phyloP scores from a whole-genome alignment of 2,797 vertebrate species.

The Iguana delicatissima region DNA sequence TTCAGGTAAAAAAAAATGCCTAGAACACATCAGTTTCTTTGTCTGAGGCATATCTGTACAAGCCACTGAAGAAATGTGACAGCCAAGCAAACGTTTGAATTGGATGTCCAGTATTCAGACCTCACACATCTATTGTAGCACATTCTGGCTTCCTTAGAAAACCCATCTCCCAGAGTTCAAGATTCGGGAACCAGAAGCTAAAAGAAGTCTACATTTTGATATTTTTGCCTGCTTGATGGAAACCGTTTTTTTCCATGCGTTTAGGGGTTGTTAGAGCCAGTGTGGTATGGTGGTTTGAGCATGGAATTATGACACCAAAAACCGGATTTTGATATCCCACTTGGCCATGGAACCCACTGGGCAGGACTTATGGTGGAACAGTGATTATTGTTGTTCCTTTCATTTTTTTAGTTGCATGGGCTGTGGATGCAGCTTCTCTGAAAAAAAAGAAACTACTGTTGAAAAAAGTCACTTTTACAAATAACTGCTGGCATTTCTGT shows the following conservation, averaged over 20 bases:
- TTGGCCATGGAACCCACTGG: too few relatives aligned
- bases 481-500: slow-evolving; percentile 5
- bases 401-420: background rate
- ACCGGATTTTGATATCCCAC: too few relatives aligned
- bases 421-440: background rate
- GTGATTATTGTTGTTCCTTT: background rate
- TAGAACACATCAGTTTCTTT: too few relatives aligned
- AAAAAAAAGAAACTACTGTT: background rate
- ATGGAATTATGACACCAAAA: too few relatives aligned
- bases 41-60: background rate
- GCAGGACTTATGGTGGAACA: background rate
- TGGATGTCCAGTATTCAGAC: background rate
- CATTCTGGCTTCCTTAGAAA: background rate
- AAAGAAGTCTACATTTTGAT: background rate
- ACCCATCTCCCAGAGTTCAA: background rate
- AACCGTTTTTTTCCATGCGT: background rate
- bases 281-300: too few relatives aligned
- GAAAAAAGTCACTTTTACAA: background rate
- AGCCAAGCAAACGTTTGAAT: background rate
- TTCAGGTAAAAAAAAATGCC: too few relatives aligned
- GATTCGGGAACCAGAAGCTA: background rate
- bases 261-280: background rate
- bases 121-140: background rate
- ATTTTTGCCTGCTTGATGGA: background rate
- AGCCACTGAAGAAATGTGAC: background rate